These are phyloP conservation scores for Hirtodrosophila confusa DNA, from an alignment of 2,888 invertebrate genomes.

Conservation along the genomic window DNA sequence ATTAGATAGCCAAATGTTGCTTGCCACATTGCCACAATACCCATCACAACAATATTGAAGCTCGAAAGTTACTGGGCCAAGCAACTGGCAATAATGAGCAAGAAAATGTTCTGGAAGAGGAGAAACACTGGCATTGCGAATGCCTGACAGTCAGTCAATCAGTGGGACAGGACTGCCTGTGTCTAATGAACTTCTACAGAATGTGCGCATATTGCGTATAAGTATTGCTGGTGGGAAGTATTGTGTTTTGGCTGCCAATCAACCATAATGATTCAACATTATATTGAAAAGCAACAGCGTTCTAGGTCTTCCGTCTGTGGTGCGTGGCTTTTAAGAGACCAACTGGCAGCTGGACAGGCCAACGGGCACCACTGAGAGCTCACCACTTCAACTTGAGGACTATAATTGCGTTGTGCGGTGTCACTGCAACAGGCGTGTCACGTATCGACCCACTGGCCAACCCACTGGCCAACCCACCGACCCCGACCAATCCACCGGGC, in stretches of 20 bases:
- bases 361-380: slow-evolving; percentile 21
- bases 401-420: slow-evolving; percentile 58
- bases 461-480: slow-evolving; percentile 18
- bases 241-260: slow-evolving; percentile 64
- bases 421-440: slow-evolving; percentile 60
- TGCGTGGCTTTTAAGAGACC: slow-evolving; percentile 24
- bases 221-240: slow-evolving; percentile 14
- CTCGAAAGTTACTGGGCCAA: slow-evolving; percentile 15
- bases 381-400: slow-evolving; percentile 30
- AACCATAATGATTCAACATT: slow-evolving; percentile 73
- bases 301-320: slow-evolving; percentile 21
- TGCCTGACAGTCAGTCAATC: slow-evolving; percentile 12
- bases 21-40: background rate
- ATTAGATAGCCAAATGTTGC: slow-evolving; percentile 41
- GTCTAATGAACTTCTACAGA: slow-evolving; percentile 60
- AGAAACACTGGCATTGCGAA: too few species aligned
- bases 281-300: slow-evolving; percentile 53
- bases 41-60: slow-evolving; percentile 17
- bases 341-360: slow-evolving; percentile 53
- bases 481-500: slow-evolving; percentile 5
- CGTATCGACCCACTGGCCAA: slow-evolving; percentile 6
- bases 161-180: background rate
- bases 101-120: slow-evolving; percentile 27
- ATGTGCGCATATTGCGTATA: slow-evolving; percentile 31
- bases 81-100: slow-evolving; percentile 45